Base-by-base conservation (phyloP, 2,113 vertebrate genomes). In the Ammodytes marinus region DNA sequence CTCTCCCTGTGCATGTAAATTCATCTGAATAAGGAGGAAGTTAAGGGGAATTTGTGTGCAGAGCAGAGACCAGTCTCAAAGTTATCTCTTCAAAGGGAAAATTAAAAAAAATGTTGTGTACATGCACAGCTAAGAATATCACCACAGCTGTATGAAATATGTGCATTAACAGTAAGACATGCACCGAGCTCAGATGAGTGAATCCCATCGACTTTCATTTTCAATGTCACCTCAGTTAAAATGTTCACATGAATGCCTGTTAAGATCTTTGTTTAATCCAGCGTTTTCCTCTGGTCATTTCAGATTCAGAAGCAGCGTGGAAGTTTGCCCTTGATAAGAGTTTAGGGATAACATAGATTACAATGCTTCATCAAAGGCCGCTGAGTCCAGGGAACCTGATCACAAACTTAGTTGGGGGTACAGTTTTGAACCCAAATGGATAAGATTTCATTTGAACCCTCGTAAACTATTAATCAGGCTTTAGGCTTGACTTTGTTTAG, bases 1-100 rank as follows among this genome's bases (percentile, higher is more conserved):
- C 80, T 10, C 80, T 79, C 79, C 60, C 14, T 60, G 55, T 74
- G 88, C 75, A 84, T 85, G 80, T 66, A 70, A 85, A 86, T 84
- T 55, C 76, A 73, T 35, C 59, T 0, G 37, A 74, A 74, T 68
- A 78, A 83, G 80, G 64, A 79, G 65, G 77, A 68, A 54, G 60
- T 17, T 40, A 74, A 82, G 74, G 59, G 42, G 65, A 66, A 74
- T 77, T 74, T 66, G 59, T 65, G 60, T 73, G 59, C 50, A 35
- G 57, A 27, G 58, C 50, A 54, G 11, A 85, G 75, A 83, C 79
- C 4, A 82, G 66, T 82, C 76, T 80, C 53, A 75, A 73, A 83
- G 68, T 64, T 77, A 59, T 52, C 42, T 72, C 72, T 85, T 88
- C 75, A 74, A 82, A 81, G 60, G 40, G 60, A 69, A 42, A 68